phyloP scores from a whole-genome alignment of 2,888 invertebrate genomes.

The Xanthia togata region DNA sequence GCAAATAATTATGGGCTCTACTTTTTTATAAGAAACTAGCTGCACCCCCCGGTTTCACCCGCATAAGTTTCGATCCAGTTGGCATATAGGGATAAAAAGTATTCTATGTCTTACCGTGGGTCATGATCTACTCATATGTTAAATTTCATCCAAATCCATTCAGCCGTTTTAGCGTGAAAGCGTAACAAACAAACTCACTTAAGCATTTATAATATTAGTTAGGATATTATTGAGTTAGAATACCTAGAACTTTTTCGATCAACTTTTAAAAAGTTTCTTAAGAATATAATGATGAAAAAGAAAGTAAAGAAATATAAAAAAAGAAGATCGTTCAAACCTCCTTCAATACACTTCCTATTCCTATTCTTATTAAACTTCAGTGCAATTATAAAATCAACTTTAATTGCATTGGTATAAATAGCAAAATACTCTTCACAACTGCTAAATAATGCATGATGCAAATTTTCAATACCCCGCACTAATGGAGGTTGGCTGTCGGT shows the following conservation, averaged over 20 bases:
- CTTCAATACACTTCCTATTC: not conserved
- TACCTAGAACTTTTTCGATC: not conserved
- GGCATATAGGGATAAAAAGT: no score
- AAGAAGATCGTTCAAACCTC: not conserved
- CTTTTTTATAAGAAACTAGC: no score
- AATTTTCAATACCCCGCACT: conserved; percentile 47
- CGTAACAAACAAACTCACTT: not conserved
- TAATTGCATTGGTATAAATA: not conserved
- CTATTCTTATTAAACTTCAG: not conserved
- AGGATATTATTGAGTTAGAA: no score
- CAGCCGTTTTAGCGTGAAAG: no score
- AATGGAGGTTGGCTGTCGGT: conserved; percentile 47
- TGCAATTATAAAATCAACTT: not conserved
- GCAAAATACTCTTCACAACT: not conserved
- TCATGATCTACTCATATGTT: no score
- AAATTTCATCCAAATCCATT: no score
- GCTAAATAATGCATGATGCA: conserved; percentile 40
- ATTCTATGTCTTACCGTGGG: no score
- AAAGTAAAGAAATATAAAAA: not conserved
- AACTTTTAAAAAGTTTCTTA: not conserved
- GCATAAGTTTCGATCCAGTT: no score
- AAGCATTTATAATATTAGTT: no score
- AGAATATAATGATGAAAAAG: not conserved
- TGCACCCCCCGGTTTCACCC: no score
- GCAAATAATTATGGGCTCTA: not conserved